These are phyloP conservation scores for Ophonus ardosiacus DNA, from an alignment of 2,888 invertebrate species.

Conservation along the genomic window DNA sequence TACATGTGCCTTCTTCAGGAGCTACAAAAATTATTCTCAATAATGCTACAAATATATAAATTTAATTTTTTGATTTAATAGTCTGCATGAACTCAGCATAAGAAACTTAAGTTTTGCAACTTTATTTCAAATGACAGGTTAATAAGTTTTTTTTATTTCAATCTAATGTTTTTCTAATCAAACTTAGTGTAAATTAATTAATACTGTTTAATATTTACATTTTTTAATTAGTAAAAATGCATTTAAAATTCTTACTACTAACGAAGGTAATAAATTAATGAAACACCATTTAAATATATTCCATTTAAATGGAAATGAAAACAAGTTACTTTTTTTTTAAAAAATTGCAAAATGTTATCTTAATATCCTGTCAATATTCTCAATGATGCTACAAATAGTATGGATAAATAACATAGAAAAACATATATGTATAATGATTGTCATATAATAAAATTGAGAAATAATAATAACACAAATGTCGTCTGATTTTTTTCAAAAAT, in stretches of 20 bases:
- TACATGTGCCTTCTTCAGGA: too few species aligned
- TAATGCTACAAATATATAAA: too few species aligned
- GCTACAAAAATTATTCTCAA: too few species aligned
- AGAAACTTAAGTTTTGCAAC: neutral
- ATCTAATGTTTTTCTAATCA: too few species aligned
- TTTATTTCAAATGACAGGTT: neutral
- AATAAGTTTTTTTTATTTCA: neutral
- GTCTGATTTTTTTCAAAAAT: too few species aligned
- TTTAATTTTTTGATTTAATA: too few species aligned
- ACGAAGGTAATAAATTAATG: neutral
- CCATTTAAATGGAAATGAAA: neutral
- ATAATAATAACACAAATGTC: too few species aligned
- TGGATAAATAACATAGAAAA: too few species aligned
- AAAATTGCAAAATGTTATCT: neutral
- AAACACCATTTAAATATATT: neutral
- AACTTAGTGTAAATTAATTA: neutral
- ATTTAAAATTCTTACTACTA: neutral
- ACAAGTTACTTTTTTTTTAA: neutral
- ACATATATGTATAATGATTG: too few species aligned
- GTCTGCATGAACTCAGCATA: too few species aligned
- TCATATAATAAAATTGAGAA: too few species aligned
- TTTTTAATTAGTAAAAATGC: neutral
- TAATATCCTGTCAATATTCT: constrained; percentile 20
- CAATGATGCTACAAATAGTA: too few species aligned
- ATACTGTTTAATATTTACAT: neutral